Conservation (phyloP, 2,113 vertebrate genomes). For the Triplophysa siluroides region DNA sequence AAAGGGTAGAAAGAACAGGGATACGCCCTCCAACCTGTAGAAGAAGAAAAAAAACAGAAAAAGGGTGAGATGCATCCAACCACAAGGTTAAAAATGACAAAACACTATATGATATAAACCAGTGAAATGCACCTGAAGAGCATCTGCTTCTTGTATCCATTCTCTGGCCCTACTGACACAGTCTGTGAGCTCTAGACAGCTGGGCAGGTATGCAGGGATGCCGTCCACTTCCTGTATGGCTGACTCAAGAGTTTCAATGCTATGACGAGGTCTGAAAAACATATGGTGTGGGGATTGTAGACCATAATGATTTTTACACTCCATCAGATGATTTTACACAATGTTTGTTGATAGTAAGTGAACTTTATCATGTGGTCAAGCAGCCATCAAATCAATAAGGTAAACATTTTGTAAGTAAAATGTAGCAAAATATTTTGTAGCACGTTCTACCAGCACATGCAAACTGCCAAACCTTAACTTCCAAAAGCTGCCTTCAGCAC, state of each 20-base stretch:
- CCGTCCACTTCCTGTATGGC: conserved; percentile 86
- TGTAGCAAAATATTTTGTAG: not conserved
- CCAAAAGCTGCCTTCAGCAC: not conserved
- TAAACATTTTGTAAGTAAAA: conserved; percentile 17
- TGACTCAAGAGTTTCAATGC: conserved; percentile 78
- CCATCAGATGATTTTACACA: not conserved
- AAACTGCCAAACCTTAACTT: not conserved
- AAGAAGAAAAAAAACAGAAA: not conserved
- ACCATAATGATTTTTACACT: conserved; percentile 37
- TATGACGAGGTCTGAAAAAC: conserved; percentile 79
- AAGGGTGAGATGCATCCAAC: not conserved
- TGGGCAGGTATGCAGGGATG: conserved; percentile 91
- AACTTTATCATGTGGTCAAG: not conserved
- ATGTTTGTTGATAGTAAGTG: not conserved
- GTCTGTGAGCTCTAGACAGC: conserved; percentile 83
- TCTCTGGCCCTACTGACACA: conserved; percentile 83
- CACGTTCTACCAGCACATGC: not conserved
- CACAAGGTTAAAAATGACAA: not conserved
- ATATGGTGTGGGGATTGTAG: not conserved
- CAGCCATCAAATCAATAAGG: not conserved
- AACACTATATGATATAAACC: not conserved
- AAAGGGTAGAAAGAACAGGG: conserved; percentile 84
- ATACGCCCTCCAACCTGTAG: conserved; percentile 86
- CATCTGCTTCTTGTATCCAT: conserved; percentile 91
- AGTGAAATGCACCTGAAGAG: conserved; percentile 80